These are phyloP conservation scores for Neodiprion fabricii DNA, from an alignment of 1,140 invertebrate genomes.

Conservation along the genomic window DNA sequence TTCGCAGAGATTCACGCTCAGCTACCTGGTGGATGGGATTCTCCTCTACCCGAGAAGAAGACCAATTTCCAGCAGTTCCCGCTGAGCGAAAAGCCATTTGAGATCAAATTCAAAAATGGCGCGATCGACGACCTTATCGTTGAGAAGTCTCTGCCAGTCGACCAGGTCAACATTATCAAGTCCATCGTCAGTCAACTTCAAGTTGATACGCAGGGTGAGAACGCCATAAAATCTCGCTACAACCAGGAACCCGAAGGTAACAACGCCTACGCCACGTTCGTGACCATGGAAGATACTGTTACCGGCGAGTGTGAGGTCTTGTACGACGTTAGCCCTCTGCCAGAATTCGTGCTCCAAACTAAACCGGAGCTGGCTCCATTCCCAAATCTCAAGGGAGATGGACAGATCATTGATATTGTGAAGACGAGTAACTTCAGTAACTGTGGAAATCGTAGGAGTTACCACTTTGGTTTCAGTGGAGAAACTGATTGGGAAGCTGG, in stretches of 20 bases:
- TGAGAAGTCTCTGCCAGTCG: slow-evolving; percentile 27
- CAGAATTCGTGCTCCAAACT: slow-evolving; percentile 25
- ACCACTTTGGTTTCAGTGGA: slow-evolving; percentile 17
- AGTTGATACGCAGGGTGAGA: slow-evolving; percentile 37
- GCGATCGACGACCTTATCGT: slow-evolving; percentile 38
- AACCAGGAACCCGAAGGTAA: slow-evolving; percentile 29
- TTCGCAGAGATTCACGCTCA: slow-evolving; percentile 18
- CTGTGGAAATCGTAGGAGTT: slow-evolving; percentile 32
- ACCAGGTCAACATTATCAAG: slow-evolving; percentile 41
- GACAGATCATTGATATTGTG: slow-evolving; percentile 35
- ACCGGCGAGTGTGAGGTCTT: slow-evolving; percentile 48
- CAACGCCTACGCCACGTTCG: slow-evolving; percentile 35
- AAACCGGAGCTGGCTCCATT: slow-evolving; percentile 34
- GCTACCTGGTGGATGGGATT: slow-evolving; percentile 31
- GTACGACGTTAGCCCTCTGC: slow-evolving; percentile 42
- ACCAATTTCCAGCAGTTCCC: not conserved
- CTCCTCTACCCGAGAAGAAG: slow-evolving; percentile 33
- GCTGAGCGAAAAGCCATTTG: slow-evolving; percentile 33
- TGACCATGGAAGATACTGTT: slow-evolving; percentile 48
- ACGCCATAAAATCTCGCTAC: slow-evolving; percentile 26
- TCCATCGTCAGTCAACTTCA: slow-evolving; percentile 44
- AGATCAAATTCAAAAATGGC: slow-evolving; percentile 34
- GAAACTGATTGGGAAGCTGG: slow-evolving; percentile 18
- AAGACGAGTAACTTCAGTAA: slow-evolving; percentile 41
- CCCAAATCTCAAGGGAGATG: slow-evolving; percentile 27